Evolutionary conservation across 1,140 invertebrate genomes (phyloP).

Genomic region (Brachionus paranguensis): DNA sequence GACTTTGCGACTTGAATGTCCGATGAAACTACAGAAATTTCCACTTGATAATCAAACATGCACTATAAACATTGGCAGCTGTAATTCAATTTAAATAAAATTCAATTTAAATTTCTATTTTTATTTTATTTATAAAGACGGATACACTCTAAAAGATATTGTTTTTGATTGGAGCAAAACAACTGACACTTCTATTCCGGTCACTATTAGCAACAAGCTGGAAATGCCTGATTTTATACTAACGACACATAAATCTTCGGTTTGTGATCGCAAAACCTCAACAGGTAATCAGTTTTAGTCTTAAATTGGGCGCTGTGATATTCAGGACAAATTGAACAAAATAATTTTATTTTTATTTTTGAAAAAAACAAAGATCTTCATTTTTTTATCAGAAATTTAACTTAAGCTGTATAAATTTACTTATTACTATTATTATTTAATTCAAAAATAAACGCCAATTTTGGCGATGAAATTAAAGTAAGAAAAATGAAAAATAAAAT

Average conservation of each 20-base stretch:
- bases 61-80: constrained; percentile 42
- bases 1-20: constrained; percentile 40
- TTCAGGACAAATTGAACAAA: too few species aligned
- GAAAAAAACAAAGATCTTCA: too few species aligned
- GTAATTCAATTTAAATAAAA: constrained; percentile 17
- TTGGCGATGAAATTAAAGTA: too few species aligned
- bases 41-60: constrained; percentile 43
- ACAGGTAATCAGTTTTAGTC: constrained; percentile 4
- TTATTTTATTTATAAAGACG: not conserved
- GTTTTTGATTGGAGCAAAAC: constrained; percentile 13
- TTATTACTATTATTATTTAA: too few species aligned
- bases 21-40: constrained; percentile 43
- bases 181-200: not conserved
- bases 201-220: not conserved
- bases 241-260: not conserved
- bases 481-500: too few species aligned
- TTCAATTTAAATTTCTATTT: not conserved
- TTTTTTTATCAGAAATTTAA: too few species aligned
- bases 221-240: constrained; percentile 41
- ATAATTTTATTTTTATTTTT: not conserved
- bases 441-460: too few species aligned
- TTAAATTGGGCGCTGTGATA: too few species aligned
- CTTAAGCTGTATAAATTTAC: too few species aligned
- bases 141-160: constrained; percentile 35
- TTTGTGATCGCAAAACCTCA: constrained; percentile 39